Conservation (phyloP, 2,888 invertebrate genomes). For the Ichneumon xanthorius region DNA sequence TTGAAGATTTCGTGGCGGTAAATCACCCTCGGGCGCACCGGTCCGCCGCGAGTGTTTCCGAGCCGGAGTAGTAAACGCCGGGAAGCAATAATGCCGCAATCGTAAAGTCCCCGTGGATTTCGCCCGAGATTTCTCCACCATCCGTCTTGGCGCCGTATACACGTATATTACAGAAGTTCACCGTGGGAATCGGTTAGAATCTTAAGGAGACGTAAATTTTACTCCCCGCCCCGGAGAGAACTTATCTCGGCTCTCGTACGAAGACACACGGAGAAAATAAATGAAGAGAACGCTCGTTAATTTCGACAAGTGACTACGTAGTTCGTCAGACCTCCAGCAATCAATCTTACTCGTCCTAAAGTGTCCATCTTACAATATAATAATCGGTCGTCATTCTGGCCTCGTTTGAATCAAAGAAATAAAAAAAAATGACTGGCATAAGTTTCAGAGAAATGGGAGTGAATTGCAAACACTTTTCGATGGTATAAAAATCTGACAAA, state of each 20-base stretch:
- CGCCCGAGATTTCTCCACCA: constrained; percentile 8
- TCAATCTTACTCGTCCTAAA: constrained; percentile 48
- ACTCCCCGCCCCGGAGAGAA: not conserved
- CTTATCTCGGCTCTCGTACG: constrained; percentile 7
- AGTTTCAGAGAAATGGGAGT: too few relatives aligned
- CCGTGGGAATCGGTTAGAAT: constrained; percentile 59
- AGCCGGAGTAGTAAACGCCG: constrained; percentile 24
- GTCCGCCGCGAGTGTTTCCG: constrained; percentile 34
- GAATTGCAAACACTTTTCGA: too few relatives aligned
- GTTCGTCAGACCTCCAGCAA: constrained; percentile 36
- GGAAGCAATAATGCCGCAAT: constrained; percentile 53
- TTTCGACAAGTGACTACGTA: constrained; percentile 65
- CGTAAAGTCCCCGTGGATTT: constrained; percentile 67
- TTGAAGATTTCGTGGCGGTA: constrained; percentile 70
- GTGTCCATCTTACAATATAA: constrained; percentile 36
- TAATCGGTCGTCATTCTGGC: constrained; percentile 27
- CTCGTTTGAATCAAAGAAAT: constrained; percentile 2
- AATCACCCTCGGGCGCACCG: constrained; percentile 64
- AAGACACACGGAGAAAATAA: constrained; percentile 38
- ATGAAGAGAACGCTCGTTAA: constrained; percentile 62
- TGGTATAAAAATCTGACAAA: too few relatives aligned
- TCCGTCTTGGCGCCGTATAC: constrained; percentile 10
- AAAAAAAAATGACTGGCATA: not conserved
- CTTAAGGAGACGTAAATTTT: constrained; percentile 1
- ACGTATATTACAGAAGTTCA: constrained; percentile 2